Conservation (phyloP, 2,888 invertebrate species). For the Oeneis ivallda region DNA sequence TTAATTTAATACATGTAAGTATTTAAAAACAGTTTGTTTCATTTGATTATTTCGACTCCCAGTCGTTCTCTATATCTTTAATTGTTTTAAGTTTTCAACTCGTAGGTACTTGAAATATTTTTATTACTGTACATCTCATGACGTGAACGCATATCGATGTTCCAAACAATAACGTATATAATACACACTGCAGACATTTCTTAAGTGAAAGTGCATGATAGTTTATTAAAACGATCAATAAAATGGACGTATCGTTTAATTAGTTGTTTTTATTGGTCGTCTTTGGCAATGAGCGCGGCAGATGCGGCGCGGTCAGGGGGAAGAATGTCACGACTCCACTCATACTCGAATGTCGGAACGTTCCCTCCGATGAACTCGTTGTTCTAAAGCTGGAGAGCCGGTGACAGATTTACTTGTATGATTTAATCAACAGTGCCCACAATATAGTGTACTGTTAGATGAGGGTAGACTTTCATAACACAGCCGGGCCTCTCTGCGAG, state of each 20-base stretch:
- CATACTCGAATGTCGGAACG: conserved; percentile 38
- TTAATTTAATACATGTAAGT: no score
- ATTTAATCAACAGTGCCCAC: not conserved
- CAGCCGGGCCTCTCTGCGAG: no score
- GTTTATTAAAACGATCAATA: conserved; percentile 24
- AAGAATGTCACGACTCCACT: conserved; percentile 61
- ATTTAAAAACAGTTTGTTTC: not conserved
- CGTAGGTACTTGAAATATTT: no score
- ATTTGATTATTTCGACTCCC: not conserved
- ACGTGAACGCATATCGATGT: not conserved
- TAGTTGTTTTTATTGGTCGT: conserved; percentile 52
- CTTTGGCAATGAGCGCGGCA: conserved; percentile 54
- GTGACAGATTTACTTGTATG: not conserved
- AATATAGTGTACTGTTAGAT: no score
- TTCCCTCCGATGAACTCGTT: conserved; percentile 55
- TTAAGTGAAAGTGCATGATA: conserved; percentile 20
- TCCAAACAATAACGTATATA: not conserved
- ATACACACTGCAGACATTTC: conserved; percentile 13
- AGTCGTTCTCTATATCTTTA: not conserved
- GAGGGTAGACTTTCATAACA: no score
- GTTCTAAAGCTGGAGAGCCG: conserved; percentile 35
- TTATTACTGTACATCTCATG: not conserved
- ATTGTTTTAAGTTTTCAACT: no score
- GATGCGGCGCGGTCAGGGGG: conserved; percentile 59
- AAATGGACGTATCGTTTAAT: conserved; percentile 42